Evolutionary conservation across 2,113 vertebrate species (phyloP).

Genomic region (Bubo scandiacus): DNA sequence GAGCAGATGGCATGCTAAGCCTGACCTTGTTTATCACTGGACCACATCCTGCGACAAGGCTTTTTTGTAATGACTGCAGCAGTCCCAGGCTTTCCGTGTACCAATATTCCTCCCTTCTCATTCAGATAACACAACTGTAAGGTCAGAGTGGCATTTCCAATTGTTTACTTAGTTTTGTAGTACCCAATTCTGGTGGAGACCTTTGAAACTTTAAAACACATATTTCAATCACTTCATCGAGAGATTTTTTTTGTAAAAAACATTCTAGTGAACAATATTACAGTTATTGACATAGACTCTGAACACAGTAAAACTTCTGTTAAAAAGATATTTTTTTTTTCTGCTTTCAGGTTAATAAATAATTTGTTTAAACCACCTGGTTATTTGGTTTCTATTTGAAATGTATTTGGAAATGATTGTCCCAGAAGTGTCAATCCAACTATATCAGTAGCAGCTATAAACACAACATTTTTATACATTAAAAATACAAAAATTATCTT

Average conservation of each 20-base stretch:
- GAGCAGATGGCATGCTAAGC: conserved; percentile 36
- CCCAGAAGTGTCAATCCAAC: background rate
- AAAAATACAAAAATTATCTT: background rate
- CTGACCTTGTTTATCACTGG: conserved; percentile 53
- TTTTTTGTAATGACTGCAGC: background rate
- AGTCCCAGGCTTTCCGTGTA: background rate
- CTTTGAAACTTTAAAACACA: background rate
- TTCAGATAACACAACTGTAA: background rate
- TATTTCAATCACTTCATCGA: background rate
- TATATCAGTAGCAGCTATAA: background rate
- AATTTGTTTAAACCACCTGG: background rate
- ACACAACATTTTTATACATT: background rate
- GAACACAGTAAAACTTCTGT: background rate
- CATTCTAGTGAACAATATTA: background rate
- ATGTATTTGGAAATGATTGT: background rate
- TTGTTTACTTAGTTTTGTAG: background rate
- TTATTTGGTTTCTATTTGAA: background rate
- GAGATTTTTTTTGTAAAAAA: background rate
- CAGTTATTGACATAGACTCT: background rate
- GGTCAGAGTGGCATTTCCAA: background rate
- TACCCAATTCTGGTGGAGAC: background rate
- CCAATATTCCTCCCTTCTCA: background rate
- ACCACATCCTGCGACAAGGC: conserved; percentile 18
- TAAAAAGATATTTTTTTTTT: background rate
- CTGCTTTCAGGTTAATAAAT: background rate